A percentile compares a stretch with the other conserved stretches of the same genome.
Conservation (phyloP, 2,797 vertebrate species). For the Chelmon rostratus region DNA sequence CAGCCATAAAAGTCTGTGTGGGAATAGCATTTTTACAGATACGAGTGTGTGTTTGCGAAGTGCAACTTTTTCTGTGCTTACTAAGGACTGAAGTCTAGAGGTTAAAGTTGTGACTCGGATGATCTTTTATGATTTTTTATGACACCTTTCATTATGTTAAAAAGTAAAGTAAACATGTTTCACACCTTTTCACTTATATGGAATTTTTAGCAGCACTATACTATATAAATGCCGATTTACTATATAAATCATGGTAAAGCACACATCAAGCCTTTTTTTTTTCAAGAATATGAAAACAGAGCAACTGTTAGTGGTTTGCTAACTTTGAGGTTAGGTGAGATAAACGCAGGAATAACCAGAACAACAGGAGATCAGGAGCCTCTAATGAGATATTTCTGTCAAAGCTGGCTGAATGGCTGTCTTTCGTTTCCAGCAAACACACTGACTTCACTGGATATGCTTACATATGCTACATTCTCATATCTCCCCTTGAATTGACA, state of each 20-base stretch:
- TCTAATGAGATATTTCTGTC: constrained; percentile 22
- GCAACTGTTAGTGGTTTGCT: not conserved
- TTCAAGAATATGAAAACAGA: not conserved
- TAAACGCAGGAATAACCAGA: constrained; percentile 29
- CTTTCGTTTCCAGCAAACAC: constrained; percentile 35
- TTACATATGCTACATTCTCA: constrained; percentile 47
- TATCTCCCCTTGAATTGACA: constrained; percentile 49
- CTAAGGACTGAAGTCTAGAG: not conserved
- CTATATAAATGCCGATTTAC: no score
- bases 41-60: constrained; percentile 22
- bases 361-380: constrained; percentile 14
- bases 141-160: no score
- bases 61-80: not conserved
- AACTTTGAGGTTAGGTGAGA: constrained; percentile 18
- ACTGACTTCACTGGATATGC: constrained; percentile 42
- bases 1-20: constrained; percentile 27
- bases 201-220: no score
- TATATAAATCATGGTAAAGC: not conserved
- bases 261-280: not conserved
- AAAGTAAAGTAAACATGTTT: no score
- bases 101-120: no score
- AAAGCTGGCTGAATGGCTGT: constrained; percentile 16
- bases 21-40: constrained; percentile 20
- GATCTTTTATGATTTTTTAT: no score
- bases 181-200: not conserved